These are phyloP conservation scores for Crossaster papposus DNA, from an alignment of 53 echinoderm and acorn worm species.

Conservation along the genomic window DNA sequence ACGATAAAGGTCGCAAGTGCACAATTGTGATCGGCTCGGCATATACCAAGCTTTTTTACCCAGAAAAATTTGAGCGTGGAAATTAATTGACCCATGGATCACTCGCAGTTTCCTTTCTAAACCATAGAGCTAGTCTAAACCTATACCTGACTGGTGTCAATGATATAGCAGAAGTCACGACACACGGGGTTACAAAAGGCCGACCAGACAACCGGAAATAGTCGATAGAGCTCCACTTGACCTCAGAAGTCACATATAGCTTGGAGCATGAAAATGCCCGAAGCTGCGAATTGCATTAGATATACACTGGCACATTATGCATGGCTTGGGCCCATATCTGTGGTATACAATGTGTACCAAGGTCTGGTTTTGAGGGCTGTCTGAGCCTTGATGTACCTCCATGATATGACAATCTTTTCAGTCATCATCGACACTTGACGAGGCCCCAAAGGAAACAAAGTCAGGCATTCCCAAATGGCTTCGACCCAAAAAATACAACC, in stretches of 20 bases:
- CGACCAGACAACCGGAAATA: conserved; percentile 32
- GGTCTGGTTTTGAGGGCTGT: too few species aligned
- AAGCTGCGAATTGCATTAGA: too few species aligned
- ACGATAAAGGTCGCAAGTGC: too few species aligned
- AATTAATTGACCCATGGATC: conserved; percentile 5
- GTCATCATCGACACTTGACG: too few species aligned
- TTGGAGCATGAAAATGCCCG: background rate
- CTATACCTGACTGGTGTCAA: conserved; percentile 22
- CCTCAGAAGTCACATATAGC: conserved; percentile 17
- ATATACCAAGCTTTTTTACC: background rate
- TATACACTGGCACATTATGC: too few species aligned
- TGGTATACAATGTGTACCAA: too few species aligned
- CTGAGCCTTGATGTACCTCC: too few species aligned
- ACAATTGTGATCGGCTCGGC: background rate
- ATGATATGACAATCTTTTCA: too few species aligned
- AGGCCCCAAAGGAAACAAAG: too few species aligned
- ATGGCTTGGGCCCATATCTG: too few species aligned
- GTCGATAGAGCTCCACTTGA: conserved; percentile 34
- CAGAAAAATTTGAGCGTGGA: background rate
- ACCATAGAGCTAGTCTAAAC: background rate
- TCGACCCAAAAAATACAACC: too few species aligned
- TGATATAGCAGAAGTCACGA: conserved; percentile 17
- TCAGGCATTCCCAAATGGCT: too few species aligned
- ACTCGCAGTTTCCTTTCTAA: background rate
- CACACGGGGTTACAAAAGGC: conserved; percentile 20